These are phyloP conservation scores for Invenusta paracnida DNA, from an alignment of 2,888 invertebrate genomes.

Conservation along the genomic window DNA sequence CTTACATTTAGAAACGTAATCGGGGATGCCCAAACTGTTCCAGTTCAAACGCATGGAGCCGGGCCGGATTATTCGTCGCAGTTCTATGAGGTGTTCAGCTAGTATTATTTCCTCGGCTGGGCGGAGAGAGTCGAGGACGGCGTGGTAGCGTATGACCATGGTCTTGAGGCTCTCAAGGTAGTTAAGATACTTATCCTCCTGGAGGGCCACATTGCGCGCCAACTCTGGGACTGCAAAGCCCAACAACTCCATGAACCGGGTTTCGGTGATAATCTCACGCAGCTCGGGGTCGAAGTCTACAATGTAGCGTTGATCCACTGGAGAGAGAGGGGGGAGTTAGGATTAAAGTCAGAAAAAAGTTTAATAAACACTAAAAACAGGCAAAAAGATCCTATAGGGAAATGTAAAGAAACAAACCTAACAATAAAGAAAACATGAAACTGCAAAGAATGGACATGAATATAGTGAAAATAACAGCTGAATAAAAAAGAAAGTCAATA, in stretches of 20 bases:
- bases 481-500: no score
- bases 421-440: no score
- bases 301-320: slow-evolving; percentile 50
- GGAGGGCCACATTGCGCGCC: slow-evolving; percentile 62
- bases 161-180: slow-evolving; percentile 59
- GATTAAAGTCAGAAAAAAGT: no score
- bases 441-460: no score
- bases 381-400: no score
- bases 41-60: slow-evolving; percentile 78
- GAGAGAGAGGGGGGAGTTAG: not conserved
- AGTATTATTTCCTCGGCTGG: slow-evolving; percentile 67
- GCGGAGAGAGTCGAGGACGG: slow-evolving; percentile 67
- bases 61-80: slow-evolving; percentile 65
- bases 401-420: no score
- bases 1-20: slow-evolving; percentile 68
- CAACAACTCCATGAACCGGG: slow-evolving; percentile 61
- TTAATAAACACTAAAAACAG: no score
- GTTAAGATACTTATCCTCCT: slow-evolving; percentile 61
- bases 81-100: slow-evolving; percentile 56
- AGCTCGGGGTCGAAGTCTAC: slow-evolving; percentile 61
- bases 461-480: no score
- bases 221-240: slow-evolving; percentile 61
- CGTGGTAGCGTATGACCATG: slow-evolving; percentile 63
- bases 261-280: slow-evolving; percentile 61
- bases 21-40: slow-evolving; percentile 76